A percentile compares a stretch with the other conserved stretches of the same genome.
phyloP scores from a whole-genome alignment of 2,888 invertebrate genomes.

The Eupelmus urozonus region DNA sequence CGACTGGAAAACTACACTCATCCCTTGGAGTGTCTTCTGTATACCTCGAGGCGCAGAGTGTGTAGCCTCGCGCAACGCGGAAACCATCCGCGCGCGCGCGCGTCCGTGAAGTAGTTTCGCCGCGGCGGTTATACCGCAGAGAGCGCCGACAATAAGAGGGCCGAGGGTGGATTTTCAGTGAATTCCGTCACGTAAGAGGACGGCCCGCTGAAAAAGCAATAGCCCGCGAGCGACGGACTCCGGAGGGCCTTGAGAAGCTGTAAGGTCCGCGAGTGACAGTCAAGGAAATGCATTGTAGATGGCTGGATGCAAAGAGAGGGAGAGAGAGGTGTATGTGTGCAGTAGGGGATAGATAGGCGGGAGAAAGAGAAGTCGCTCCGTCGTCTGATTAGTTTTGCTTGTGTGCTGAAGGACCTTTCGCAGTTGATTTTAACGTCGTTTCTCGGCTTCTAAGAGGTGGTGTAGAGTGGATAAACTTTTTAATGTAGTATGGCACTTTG shows the following conservation, averaged over 20 bases:
- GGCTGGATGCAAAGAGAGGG: not conserved
- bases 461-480: too few species aligned
- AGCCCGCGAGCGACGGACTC: constrained; percentile 23
- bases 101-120: not conserved
- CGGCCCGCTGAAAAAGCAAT: constrained; percentile 28
- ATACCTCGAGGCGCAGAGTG: too few species aligned
- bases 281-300: constrained; percentile 26
- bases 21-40: not conserved
- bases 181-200: constrained; percentile 29
- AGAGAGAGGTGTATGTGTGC: not conserved
- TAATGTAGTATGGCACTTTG: too few species aligned
- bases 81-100: too few species aligned
- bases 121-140: not conserved
- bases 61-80: too few species aligned
- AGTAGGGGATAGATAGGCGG: too few species aligned
- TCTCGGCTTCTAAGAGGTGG: too few species aligned
- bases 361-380: not conserved
- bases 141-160: not conserved
- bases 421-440: too few species aligned
- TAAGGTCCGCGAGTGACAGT: constrained; percentile 31
- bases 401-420: too few species aligned
- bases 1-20: not conserved
- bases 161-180: constrained; percentile 25
- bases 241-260: constrained; percentile 28
- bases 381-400: too few species aligned